Evolutionary conservation across 2,888 invertebrate species (phyloP).

Genomic region (Drosophila buzzatii): DNA sequence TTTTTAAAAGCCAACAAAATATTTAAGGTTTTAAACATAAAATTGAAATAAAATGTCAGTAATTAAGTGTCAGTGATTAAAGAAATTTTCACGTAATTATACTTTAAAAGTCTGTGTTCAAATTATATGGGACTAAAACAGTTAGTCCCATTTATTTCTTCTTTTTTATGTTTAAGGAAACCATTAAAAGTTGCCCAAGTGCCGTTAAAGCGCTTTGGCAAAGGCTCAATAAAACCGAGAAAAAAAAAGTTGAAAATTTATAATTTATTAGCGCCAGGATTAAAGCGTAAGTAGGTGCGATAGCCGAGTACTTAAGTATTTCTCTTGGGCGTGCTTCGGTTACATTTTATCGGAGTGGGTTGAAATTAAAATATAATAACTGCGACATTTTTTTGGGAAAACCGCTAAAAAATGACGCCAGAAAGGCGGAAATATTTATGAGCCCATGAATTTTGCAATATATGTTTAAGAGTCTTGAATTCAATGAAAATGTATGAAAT

Average conservation of each 20-base stretch:
- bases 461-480: too few relatives aligned
- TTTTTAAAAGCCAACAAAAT: neutral
- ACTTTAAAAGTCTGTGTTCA: neutral
- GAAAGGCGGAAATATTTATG: neutral
- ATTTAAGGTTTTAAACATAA: neutral
- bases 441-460: neutral
- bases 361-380: neutral
- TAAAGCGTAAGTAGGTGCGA: neutral
- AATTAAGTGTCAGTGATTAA: slow-evolving; percentile 6
- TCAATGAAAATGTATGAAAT: too few relatives aligned
- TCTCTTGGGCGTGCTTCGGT: slow-evolving; percentile 6
- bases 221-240: slow-evolving; percentile 13
- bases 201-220: slow-evolving; percentile 42
- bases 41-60: neutral
- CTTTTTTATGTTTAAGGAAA: slow-evolving; percentile 2
- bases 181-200: slow-evolving; percentile 48
- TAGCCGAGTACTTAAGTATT: slow-evolving; percentile 5
- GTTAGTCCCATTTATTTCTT: slow-evolving; percentile 6
- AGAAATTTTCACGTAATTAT: slow-evolving; percentile 9
- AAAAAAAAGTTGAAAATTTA: slow-evolving; percentile 4
- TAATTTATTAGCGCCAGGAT: slow-evolving; percentile 1
- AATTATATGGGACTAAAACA: slow-evolving; percentile 8
- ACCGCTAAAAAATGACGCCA: too few relatives aligned
- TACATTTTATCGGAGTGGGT: neutral
- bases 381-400: slow-evolving; percentile 2